phyloP scores from a whole-genome alignment of 2,113 vertebrate genomes.

The Notiomystis cincta region DNA sequence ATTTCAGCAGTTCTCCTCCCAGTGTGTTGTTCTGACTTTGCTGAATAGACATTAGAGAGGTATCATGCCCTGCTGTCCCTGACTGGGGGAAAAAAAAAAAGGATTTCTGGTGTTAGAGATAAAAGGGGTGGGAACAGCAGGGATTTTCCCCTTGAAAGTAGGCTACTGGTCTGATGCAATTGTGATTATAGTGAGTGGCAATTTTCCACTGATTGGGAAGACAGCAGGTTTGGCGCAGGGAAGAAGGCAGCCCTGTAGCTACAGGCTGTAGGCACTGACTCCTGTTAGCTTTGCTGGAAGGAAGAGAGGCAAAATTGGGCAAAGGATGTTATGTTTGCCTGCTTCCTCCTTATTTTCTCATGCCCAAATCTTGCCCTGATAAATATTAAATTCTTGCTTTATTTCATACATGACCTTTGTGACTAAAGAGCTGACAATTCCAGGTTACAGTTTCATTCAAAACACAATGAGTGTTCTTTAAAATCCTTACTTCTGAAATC shows the following conservation, averaged over 20 bases:
- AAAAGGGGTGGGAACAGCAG: neutral
- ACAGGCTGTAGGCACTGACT: neutral
- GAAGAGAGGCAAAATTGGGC: neutral
- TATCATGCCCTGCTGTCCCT: neutral
- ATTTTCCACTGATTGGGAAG: neutral
- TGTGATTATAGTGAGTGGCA: neutral
- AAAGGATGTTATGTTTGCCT: neutral
- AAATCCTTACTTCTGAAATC: neutral
- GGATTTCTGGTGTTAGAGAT: neutral
- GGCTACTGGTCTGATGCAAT: neutral
- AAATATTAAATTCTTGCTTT: neutral
- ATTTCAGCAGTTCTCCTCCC: neutral
- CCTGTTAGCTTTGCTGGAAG: neutral
- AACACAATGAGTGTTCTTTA: neutral
- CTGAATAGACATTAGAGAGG: neutral
- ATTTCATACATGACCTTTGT: neutral
- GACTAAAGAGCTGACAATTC: neutral
- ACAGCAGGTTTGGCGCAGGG: neutral
- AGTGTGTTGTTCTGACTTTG: neutral
- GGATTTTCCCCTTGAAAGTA: neutral
- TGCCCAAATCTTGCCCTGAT: neutral
- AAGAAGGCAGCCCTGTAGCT: neutral
- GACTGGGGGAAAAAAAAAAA: neutral
- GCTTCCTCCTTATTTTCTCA: neutral
- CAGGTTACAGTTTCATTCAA: neutral